phyloP scores from a whole-genome alignment of 1,140 invertebrate species.

The Trachymyrmex cornetzi region DNA sequence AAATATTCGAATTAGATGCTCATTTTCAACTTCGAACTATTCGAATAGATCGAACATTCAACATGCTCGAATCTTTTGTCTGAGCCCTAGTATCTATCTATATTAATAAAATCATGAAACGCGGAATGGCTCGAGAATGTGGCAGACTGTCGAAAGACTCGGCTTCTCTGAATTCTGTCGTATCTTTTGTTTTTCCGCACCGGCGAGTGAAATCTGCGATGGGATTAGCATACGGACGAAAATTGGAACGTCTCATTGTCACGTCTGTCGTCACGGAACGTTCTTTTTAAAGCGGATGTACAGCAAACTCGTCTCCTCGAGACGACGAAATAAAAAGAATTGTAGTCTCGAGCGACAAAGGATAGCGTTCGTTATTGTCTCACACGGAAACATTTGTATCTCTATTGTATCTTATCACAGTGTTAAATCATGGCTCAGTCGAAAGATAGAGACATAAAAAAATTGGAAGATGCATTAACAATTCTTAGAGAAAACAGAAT shows the following conservation, averaged over 20 bases:
- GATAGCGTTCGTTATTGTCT: constrained; percentile 63
- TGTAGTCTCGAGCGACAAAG: constrained; percentile 52
- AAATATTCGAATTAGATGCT: too few species aligned
- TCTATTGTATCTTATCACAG: constrained; percentile 50
- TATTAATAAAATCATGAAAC: background rate
- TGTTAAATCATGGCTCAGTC: background rate
- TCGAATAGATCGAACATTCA: too few species aligned
- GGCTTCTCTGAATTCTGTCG: background rate
- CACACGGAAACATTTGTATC: constrained; percentile 52
- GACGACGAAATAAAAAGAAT: background rate
- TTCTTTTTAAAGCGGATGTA: constrained; percentile 67
- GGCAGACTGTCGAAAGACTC: background rate
- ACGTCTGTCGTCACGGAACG: constrained; percentile 47
- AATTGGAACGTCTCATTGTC: constrained; percentile 70
- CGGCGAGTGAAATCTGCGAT: background rate
- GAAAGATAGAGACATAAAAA: background rate
- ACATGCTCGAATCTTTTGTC: too few species aligned
- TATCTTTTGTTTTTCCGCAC: constrained; percentile 42
- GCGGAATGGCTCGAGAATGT: background rate
- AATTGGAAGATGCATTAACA: background rate
- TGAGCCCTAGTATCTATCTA: too few species aligned
- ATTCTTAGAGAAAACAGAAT: background rate
- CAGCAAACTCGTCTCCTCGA: background rate
- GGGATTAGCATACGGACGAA: constrained; percentile 42
- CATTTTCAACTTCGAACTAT: too few species aligned